Conservation (phyloP, 2,888 invertebrate genomes). For the Nymphalis polychloros region DNA sequence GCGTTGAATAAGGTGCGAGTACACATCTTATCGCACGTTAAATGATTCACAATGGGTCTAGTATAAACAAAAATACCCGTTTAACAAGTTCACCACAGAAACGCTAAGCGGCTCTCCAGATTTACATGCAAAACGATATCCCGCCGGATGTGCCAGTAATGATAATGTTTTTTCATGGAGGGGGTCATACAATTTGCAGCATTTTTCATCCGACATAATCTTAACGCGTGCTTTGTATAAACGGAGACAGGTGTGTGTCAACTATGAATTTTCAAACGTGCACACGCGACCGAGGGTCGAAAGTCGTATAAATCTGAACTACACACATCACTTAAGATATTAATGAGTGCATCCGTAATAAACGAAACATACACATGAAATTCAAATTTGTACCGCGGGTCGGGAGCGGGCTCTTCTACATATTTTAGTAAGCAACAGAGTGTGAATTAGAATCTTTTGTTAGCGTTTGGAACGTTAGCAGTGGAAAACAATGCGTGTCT, state of each 20-base stretch:
- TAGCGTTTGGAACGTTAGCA: slow-evolving; percentile 70
- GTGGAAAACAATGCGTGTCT: slow-evolving; percentile 9
- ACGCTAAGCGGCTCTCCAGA: slow-evolving; percentile 54
- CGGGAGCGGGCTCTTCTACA: slow-evolving; percentile 78
- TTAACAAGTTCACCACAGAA: slow-evolving; percentile 46
- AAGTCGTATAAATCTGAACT: slow-evolving; percentile 52
- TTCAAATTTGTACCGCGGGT: slow-evolving; percentile 78
- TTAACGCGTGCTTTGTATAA: slow-evolving; percentile 70
- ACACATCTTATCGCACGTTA: slow-evolving; percentile 9
- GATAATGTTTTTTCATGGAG: slow-evolving; percentile 78
- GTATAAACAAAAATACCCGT: slow-evolving; percentile 35
- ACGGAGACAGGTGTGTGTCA: slow-evolving; percentile 48
- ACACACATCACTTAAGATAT: slow-evolving; percentile 80
- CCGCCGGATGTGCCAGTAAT: slow-evolving; percentile 60
- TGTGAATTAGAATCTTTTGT: slow-evolving; percentile 82
- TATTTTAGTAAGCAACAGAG: slow-evolving; percentile 81
- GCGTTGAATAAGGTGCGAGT: neutral
- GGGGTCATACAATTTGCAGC: slow-evolving; percentile 77
- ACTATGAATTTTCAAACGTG: slow-evolving; percentile 43
- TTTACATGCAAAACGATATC: slow-evolving; percentile 75
- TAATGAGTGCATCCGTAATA: slow-evolving; percentile 82
- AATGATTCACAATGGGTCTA: slow-evolving; percentile 11
- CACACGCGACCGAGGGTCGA: slow-evolving; percentile 50
- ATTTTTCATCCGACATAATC: slow-evolving; percentile 77
- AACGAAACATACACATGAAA: slow-evolving; percentile 81